Percentiles rank a stretch among this genome's conserved stretches.
These are phyloP conservation scores for Oreohelix idahoensis DNA, from an alignment of 1,140 invertebrate species.

Conservation along the genomic window DNA sequence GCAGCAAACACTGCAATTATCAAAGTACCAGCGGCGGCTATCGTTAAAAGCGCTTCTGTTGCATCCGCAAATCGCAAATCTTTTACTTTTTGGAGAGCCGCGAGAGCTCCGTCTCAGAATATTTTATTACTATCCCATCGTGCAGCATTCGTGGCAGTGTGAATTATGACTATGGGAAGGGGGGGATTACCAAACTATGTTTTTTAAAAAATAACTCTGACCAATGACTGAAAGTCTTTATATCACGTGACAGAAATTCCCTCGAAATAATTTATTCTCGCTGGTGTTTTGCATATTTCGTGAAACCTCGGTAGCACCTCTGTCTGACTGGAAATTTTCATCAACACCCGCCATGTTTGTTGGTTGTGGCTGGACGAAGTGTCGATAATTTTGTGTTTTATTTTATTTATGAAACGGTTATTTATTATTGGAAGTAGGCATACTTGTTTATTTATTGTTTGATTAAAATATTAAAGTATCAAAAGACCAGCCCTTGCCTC, in stretches of 20 bases:
- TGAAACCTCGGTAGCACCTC: slow-evolving; percentile 79
- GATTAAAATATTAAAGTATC: slow-evolving; percentile 46
- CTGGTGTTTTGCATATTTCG: slow-evolving; percentile 73
- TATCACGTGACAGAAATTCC: slow-evolving; percentile 57
- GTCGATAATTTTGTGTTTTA: slow-evolving; percentile 49
- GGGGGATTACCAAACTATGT: slow-evolving; percentile 32
- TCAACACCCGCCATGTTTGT: slow-evolving; percentile 93
- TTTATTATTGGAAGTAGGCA: slow-evolving; percentile 38
- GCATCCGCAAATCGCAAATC: slow-evolving; percentile 36
- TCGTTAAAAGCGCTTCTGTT: slow-evolving; percentile 39
- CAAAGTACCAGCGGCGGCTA: slow-evolving; percentile 35
- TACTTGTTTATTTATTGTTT: slow-evolving; percentile 39
- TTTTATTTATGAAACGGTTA: slow-evolving; percentile 38
- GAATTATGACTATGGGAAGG: slow-evolving; percentile 36
- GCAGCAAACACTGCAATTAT: too few relatives aligned
- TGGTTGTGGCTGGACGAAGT: slow-evolving; percentile 76
- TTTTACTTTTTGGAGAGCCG: slow-evolving; percentile 37
- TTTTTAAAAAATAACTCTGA: not conserved
- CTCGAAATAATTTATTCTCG: slow-evolving; percentile 67
- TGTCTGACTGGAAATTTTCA: slow-evolving; percentile 89
- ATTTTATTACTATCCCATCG: slow-evolving; percentile 43
- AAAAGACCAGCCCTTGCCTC: slow-evolving; percentile 46
- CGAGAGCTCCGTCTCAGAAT: slow-evolving; percentile 29
- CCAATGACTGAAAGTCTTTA: slow-evolving; percentile 48
- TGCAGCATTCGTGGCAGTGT: slow-evolving; percentile 35